A percentile compares a stretch with the other conserved stretches of the same genome.
Evolutionary conservation across 1,140 invertebrate genomes (phyloP).

Genomic region (Temnothorax nylanderi): DNA sequence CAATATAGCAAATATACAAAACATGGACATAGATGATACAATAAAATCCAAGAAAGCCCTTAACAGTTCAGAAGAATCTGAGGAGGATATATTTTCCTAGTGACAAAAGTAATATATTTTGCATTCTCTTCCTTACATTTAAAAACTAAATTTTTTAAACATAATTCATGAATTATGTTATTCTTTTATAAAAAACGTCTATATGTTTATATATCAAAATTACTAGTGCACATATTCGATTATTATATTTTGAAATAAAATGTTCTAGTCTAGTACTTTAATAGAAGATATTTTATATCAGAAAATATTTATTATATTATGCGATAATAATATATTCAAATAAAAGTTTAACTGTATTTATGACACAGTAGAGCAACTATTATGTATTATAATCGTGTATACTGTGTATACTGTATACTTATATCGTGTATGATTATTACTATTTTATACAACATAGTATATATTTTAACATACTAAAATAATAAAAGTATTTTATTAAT

Average conservation of each 20-base stretch:
- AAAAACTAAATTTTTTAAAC: background rate
- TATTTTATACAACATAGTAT: background rate
- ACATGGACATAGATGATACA: background rate
- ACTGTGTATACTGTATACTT: too few relatives aligned
- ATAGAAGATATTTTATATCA: conserved; percentile 10
- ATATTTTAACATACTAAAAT: conserved; percentile 17
- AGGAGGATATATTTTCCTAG: conserved; percentile 65
- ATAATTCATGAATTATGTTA: background rate
- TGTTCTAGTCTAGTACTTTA: conserved; percentile 31
- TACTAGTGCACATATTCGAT: conserved; percentile 3
- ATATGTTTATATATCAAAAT: background rate
- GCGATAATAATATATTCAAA: conserved; percentile 21
- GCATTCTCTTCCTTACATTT: background rate
- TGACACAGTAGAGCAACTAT: background rate
- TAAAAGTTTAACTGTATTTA: conserved; percentile 22
- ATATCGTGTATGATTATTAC: background rate
- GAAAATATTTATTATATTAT: background rate
- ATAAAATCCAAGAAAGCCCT: background rate
- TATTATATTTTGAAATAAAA: conserved; percentile 22
- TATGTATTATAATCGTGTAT: background rate
- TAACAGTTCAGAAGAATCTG: conserved; percentile 51
- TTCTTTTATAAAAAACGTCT: conserved; percentile 7
- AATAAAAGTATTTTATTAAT: background rate
- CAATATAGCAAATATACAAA: background rate
- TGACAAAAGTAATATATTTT: conserved; percentile 3